These are phyloP conservation scores for Arctopsyche grandis DNA, from an alignment of 1,140 invertebrate genomes.

Conservation along the genomic window DNA sequence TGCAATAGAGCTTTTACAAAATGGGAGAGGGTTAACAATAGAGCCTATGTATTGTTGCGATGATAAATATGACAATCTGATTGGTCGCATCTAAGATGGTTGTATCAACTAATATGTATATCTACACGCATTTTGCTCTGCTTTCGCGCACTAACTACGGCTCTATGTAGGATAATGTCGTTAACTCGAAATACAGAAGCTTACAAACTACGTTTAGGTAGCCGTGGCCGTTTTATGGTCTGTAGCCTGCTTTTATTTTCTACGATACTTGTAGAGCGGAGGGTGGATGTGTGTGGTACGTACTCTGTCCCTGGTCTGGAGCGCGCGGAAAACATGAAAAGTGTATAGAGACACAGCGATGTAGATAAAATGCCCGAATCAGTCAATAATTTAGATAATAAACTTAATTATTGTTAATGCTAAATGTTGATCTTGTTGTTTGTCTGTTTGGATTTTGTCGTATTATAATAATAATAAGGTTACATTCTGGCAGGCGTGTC, in stretches of 20 bases:
- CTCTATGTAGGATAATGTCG: neutral
- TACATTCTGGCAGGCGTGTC: too few species aligned
- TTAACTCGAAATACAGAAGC: slow-evolving; percentile 45
- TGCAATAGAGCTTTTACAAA: too few species aligned
- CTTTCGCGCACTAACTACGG: slow-evolving; percentile 4
- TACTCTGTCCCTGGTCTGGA: slow-evolving; percentile 53
- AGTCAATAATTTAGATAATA: neutral
- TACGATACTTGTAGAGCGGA: slow-evolving; percentile 44
- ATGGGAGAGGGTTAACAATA: too few species aligned
- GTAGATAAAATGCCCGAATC: slow-evolving; percentile 15
- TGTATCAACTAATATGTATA: too few species aligned
- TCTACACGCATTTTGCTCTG: neutral
- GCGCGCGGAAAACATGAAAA: slow-evolving; percentile 44
- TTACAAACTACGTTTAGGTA: slow-evolving; percentile 45
- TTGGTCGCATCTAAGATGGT: too few species aligned
- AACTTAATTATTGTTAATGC: too few species aligned
- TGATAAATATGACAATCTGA: too few species aligned
- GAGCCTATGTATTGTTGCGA: too few species aligned
- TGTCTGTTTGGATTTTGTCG: too few species aligned
- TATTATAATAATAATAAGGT: too few species aligned
- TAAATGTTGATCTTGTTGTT: too few species aligned
- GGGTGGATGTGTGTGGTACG: slow-evolving; percentile 49
- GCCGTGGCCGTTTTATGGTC: slow-evolving; percentile 44
- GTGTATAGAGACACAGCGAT: slow-evolving; percentile 36
- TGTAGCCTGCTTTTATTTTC: slow-evolving; percentile 40